Base-by-base conservation (phyloP, 2,888 invertebrate species). In the Caradrina kadenii region DNA sequence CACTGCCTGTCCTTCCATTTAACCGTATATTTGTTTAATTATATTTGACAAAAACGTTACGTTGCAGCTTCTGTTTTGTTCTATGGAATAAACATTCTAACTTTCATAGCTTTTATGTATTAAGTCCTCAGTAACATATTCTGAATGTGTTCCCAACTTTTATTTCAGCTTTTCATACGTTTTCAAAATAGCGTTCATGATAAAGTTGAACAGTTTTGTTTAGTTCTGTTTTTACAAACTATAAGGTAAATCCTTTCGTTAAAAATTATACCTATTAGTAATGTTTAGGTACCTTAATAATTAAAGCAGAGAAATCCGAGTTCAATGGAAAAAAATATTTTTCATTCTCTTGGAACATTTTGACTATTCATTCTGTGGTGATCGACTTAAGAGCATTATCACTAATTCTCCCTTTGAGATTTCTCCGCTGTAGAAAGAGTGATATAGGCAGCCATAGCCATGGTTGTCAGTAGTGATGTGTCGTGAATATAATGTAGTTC, bases 81-180 rank as follows among this genome's bases (percentile, higher is more conserved):
- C 26, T 50, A 54, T 58, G 39, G 69, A 74, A 65, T 56, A 52
- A 64, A 65, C 50, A 54, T 66, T 62, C 49, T 61, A 74, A 63
- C 52, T 81, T 71, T 49, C 62, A 73, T 63, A 63, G 65, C 63
- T 55, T 61, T 53, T 55, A 66, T 56, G 56, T 73, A 61, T 49
- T 19, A 54, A 62, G 8, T 69, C 53, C 13, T 62, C 48, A 31
- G 39, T 26, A 48, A 66, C 55, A 53, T 69, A 39, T 55, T 56
- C 49, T 54, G 71, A 71, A 75, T 60, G 53, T 15, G 19, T 15
- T 26, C 7, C 55, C 59, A 79, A 80, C 75, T 80, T 82, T 75
- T 74, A 63, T 60, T 80, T 56, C 26, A 69, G 60, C 58, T 63
- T 68, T 81, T 66, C 63, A 73, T 66, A 54, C 53, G 11, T 77